Conservation (phyloP, 2,113 vertebrate species). For the Phodopus roborovskii region DNA sequence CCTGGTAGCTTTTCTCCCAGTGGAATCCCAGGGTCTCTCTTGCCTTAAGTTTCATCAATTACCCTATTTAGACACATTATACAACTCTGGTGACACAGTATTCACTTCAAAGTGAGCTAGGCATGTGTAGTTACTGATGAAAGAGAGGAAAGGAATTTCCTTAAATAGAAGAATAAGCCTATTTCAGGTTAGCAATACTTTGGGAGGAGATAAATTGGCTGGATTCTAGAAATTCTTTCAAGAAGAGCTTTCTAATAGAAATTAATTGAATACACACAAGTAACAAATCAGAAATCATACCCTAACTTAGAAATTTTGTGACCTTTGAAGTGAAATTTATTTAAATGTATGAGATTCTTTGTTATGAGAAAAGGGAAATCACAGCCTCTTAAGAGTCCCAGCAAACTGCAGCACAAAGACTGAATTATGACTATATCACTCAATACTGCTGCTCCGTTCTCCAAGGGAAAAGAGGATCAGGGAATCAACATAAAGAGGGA, state of each 20-base stretch:
- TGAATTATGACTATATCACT: slow-evolving; percentile 59
- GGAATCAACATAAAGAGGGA: background rate
- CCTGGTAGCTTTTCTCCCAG: background rate
- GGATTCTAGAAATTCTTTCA: slow-evolving; percentile 50
- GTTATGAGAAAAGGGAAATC: slow-evolving; percentile 59
- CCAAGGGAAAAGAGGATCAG: background rate
- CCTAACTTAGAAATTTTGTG: background rate
- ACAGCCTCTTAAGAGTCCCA: slow-evolving; percentile 43
- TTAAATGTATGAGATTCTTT: slow-evolving; percentile 59
- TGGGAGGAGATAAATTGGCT: background rate
- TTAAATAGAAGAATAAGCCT: background rate
- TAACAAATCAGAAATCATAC: slow-evolving; percentile 33
- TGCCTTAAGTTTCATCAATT: background rate
- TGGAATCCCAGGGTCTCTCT: background rate
- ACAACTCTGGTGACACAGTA: background rate
- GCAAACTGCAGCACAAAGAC: slow-evolving; percentile 62
- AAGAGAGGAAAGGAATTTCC: background rate
- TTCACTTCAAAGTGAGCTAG: background rate
- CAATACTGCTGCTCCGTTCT: slow-evolving; percentile 44
- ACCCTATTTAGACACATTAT: slow-evolving; percentile 2
- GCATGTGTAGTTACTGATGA: background rate
- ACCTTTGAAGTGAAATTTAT: slow-evolving; percentile 38
- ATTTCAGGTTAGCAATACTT: background rate
- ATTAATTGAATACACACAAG: slow-evolving; percentile 38
- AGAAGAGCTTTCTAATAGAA: slow-evolving; percentile 35